Evolutionary conservation across 2,888 invertebrate species (phyloP), one percentile per base, ranked within the genome.

Genomic region (Nomada ruficornis): DNA sequence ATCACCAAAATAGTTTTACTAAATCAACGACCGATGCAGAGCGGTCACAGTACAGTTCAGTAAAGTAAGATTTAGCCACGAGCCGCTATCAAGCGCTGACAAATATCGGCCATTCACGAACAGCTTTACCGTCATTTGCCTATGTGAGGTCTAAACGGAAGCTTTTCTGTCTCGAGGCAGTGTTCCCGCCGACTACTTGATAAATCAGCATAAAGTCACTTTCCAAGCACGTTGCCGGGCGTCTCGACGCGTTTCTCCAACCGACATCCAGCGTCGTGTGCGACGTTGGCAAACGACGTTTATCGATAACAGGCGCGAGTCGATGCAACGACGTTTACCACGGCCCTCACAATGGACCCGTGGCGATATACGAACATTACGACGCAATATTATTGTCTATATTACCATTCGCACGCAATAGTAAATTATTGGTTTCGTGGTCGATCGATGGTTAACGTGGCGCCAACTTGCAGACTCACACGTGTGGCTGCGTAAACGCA

Each of bases 341-440:
- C 15, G 59, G 69, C 52, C 75, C 80, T 81, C 62, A 85, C 87
- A 87, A 87, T 85, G 71, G 72, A 36, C 52, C 64, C 50, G 23
- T 36, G 65, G 62, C 74, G 77, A 78, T 71, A 83, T 80, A 80
- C 72, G 84, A 73, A 77, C 85, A 80, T 79, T 80, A 67, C 72
- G 57, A 64, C 63, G 69, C 78, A 72, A 81, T 84, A 86, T 86
- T 84, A 83, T 84, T 86, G 86, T 87, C 86, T 86, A 67, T 83
- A 81, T 83, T 86, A 80, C 79, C 77, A 77, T 82, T 84, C 44
- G 69, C 82, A 74, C 65, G 79, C 76, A 76, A 72, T 63, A 57
- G 76, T 86, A 84, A 86, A 81, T 83, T 86, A 88, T 86, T 72
- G 83, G 80, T 79, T 79, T 72, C 70, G 75, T 52, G 77, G 82